Conservation (phyloP, 2,113 vertebrate species). For the Austrofundulus limnaeus region DNA sequence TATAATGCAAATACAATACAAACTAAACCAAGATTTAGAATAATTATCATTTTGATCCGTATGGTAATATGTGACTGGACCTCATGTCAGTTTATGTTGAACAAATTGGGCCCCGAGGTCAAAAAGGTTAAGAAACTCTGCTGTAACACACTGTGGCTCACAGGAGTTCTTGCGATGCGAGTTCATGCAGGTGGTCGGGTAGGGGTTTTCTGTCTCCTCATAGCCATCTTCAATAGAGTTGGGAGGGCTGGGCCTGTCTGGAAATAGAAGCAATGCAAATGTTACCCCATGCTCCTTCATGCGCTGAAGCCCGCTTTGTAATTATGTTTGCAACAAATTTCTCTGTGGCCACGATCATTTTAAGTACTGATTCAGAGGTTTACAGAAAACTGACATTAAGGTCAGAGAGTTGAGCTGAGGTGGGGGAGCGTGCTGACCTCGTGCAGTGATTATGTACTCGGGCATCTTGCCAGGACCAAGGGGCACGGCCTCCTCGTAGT, state of each 20-base stretch:
- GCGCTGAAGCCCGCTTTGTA: constrained; percentile 15
- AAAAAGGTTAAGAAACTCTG: too few species aligned
- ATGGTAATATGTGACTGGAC: too few species aligned
- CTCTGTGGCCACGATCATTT: constrained; percentile 6
- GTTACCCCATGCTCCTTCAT: constrained; percentile 7
- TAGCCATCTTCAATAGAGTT: constrained; percentile 92
- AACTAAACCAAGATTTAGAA: too few species aligned
- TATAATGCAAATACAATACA: too few species aligned
- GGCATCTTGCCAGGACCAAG: constrained; percentile 89
- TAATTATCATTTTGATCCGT: too few species aligned
- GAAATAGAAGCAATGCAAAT: constrained; percentile 26
- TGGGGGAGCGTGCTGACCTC: constrained; percentile 81
- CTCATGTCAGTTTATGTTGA: too few species aligned
- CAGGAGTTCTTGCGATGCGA: constrained; percentile 91
- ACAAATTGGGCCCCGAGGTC: too few species aligned
- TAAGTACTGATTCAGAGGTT: background rate
- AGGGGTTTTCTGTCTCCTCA: constrained; percentile 93
- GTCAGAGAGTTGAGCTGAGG: constrained; percentile 21
- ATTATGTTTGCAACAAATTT: constrained; percentile 12
- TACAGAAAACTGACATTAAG: constrained; percentile 4
- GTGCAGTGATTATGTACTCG: constrained; percentile 89
- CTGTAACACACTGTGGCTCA: too few species aligned
- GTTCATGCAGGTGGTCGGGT: constrained; percentile 86
- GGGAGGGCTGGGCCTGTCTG: constrained; percentile 90
- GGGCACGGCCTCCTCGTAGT: constrained; percentile 96